A percentile compares a stretch with the other conserved stretches of the same genome.
Conservation (phyloP, 64 coral and sea anemone genomes). For the Montipora sp. region DNA sequence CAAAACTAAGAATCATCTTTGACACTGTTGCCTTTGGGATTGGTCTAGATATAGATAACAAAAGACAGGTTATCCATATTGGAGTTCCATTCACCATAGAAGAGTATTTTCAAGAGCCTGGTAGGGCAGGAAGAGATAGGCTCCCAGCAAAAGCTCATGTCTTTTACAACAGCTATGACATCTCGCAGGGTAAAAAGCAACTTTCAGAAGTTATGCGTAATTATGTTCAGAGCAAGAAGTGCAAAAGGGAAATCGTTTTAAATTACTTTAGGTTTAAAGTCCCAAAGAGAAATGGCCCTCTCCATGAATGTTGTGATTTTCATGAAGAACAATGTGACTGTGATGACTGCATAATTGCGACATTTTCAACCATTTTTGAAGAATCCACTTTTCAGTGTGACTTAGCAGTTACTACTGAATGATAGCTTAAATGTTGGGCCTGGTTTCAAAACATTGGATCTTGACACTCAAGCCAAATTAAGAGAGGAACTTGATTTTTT, state of each 20-base stretch:
- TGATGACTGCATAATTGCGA: not conserved
- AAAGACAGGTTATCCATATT: slow-evolving; percentile 55
- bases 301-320: not conserved
- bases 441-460: not conserved
- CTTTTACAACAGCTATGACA: not conserved
- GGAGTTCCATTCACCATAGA: slow-evolving; percentile 55
- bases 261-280: not conserved
- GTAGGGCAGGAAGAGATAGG: slow-evolving; percentile 53
- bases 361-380: not conserved
- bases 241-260: not conserved
- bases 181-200: not conserved
- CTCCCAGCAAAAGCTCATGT: slow-evolving; percentile 11
- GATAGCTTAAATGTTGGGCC: not conserved
- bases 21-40: slow-evolving; percentile 56
- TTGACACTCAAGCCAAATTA: not conserved
- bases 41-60: slow-evolving; percentile 34
- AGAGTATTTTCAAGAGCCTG: slow-evolving; percentile 54
- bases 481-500: slow-evolving; percentile 19
- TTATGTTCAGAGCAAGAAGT: not conserved
- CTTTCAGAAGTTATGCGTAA: not conserved
- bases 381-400: not conserved
- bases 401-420: not conserved
- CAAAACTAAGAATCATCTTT: slow-evolving; percentile 38
- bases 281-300: not conserved
- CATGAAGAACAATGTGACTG: not conserved